Base-by-base conservation (phyloP, 2,797 vertebrate species). In the Cephalopachus bancanus region DNA sequence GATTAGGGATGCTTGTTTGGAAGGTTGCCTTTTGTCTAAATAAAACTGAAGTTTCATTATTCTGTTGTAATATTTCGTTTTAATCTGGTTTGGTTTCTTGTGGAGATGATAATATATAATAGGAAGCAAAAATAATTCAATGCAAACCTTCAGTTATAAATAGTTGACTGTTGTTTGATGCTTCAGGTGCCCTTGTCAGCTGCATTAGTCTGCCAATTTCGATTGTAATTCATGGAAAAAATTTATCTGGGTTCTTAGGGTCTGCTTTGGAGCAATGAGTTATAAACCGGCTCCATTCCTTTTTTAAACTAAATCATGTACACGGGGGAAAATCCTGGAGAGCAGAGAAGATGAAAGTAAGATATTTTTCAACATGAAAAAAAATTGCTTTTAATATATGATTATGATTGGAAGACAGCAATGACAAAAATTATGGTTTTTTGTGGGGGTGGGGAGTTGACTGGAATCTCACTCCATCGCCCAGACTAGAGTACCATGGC, bases 41-140 rank as follows among this genome's bases (percentile, higher is more conserved):
- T 90, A 92, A 96, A 97, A 91, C 69, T 69, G 30, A 90, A 92
- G 71, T 92, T 95, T 95, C 96, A 26, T 93, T 95, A 55, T 96
- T 93, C 84, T n/a, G 22, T 81, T 94, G 22, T 96, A 93, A 60
- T 90, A 90, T 71, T 97, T 93, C 72, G 87, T 90, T 93, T 92
- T 93, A 89, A 96, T 97, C 62, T 94, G 72, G 53, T 78, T 44
- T 92, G 65, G 33, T 92, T 86, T 94, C 64, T 87, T 49, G 6
- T 62, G 22, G 69, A 93, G 81, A 96, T 91, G 81, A 96, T 91
- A 94, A 93, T 96, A 72, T 81, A 78, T 93, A 94, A 84, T 24
- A 69, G 51, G 72, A 88, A 79, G 76, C 81, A 87, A 98, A 97
- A 94, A 94, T 97, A 92, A 83, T 93, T 95, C 72, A 92, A 5